A percentile compares a stretch with the other conserved stretches of the same genome.
phyloP scores from a whole-genome alignment of 2,797 vertebrate species.

The Thripadectes ignobilis region DNA sequence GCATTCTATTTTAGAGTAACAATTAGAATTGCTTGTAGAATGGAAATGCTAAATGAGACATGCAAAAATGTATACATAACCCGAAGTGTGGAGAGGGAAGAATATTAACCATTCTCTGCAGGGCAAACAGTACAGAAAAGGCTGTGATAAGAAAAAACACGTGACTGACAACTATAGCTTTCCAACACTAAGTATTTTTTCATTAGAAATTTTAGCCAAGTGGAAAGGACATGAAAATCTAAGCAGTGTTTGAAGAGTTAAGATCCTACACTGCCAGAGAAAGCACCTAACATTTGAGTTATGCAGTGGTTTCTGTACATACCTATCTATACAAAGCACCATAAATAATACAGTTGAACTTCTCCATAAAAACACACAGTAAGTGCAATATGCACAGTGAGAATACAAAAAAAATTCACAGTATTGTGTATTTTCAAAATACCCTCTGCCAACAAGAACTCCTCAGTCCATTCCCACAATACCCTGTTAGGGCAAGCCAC shows the following conservation, averaged over 20 bases:
- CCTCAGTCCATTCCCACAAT: not conserved
- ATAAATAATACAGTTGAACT: not conserved
- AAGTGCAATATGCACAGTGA: not conserved
- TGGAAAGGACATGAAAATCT: not conserved
- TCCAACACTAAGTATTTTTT: not conserved
- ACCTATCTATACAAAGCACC: not conserved
- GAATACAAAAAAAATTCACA: not conserved
- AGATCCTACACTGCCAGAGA: not conserved
- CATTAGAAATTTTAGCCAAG: not conserved
- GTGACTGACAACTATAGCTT: not conserved
- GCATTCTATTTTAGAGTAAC: not conserved
- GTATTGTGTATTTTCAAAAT: not conserved
- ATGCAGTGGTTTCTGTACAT: not conserved
- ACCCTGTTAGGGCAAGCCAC: not conserved
- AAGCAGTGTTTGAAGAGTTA: not conserved
- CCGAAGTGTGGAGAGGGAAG: not conserved
- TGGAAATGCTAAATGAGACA: constrained; percentile 16
- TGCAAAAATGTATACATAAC: not conserved
- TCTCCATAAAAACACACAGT: not conserved
- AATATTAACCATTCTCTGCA: not conserved
- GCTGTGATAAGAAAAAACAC: not conserved
- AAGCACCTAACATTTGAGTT: not conserved
- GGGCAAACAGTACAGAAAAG: not conserved
- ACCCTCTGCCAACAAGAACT: not conserved
- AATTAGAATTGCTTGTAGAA: constrained; percentile 35